phyloP scores from a whole-genome alignment of 2,113 vertebrate species.

The Lamprologus ornatipinnis region DNA sequence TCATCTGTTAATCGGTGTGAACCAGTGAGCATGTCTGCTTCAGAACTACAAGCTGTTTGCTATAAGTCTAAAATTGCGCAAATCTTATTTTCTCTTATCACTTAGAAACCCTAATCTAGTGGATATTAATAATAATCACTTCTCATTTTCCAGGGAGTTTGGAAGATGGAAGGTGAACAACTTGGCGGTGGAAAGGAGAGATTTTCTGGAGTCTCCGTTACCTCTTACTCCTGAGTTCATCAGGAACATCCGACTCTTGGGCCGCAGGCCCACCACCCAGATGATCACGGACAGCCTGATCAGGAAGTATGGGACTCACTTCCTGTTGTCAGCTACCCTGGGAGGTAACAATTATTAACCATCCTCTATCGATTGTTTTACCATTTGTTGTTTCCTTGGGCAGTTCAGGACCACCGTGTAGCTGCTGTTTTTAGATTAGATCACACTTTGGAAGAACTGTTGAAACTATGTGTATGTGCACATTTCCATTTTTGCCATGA shows the following conservation, averaged over 20 bases:
- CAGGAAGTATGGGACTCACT: slow-evolving; percentile 97
- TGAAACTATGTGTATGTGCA: neutral
- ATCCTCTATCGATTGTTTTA: rapidly evolving
- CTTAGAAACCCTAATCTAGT: neutral
- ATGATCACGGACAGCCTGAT: slow-evolving; percentile 95
- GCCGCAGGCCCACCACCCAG: slow-evolving; percentile 85
- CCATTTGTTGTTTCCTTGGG: neutral
- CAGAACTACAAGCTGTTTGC: neutral
- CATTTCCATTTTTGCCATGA: neutral
- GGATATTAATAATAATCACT: neutral
- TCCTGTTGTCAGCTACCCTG: slow-evolving; percentile 90
- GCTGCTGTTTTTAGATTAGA: neutral
- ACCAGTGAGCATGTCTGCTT: neutral
- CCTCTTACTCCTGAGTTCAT: slow-evolving; percentile 92
- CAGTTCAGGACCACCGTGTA: neutral
- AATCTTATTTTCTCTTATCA: neutral
- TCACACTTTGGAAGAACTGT: neutral
- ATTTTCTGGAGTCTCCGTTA: slow-evolving; percentile 88
- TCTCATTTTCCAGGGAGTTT: slow-evolving; percentile 82
- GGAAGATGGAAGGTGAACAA: slow-evolving; percentile 98
- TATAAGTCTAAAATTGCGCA: neutral
- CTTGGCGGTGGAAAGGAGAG: slow-evolving; percentile 88
- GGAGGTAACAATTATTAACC: slow-evolving; percentile 77
- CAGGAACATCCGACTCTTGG: slow-evolving; percentile 90
- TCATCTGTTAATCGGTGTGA: neutral